phyloP scores from a whole-genome alignment of 1,140 invertebrate species.

The Meloidogyne exigua region DNA sequence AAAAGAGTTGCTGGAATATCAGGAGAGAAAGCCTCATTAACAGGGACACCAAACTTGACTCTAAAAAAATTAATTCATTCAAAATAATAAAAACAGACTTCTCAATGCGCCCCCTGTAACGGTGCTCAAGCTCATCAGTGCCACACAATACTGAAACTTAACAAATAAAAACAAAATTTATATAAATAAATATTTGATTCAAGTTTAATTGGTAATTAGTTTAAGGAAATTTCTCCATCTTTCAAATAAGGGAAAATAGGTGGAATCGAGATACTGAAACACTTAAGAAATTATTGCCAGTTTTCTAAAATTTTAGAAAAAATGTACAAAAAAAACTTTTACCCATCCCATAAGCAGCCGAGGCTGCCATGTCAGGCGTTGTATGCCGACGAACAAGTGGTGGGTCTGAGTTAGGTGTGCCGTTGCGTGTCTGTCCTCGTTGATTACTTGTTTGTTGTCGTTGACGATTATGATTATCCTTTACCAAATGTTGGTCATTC shows the following conservation, averaged over 20 bases:
- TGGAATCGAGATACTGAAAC: too few relatives aligned
- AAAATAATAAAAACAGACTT: constrained; percentile 43
- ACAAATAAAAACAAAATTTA: constrained; percentile 6
- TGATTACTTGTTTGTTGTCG: not conserved
- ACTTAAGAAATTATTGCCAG: too few relatives aligned
- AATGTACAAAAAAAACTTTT: not conserved
- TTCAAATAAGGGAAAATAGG: too few relatives aligned
- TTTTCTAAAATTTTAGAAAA: too few relatives aligned
- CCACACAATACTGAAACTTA: constrained; percentile 54
- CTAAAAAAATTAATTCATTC: constrained; percentile 36
- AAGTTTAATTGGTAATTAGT: too few relatives aligned
- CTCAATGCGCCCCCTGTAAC: constrained; percentile 61
- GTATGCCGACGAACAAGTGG: constrained; percentile 22
- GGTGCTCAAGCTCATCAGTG: constrained; percentile 58
- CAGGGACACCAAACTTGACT: constrained; percentile 63
- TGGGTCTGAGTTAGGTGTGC: not conserved
- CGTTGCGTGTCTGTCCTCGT: not conserved
- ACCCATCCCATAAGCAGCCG: constrained; percentile 28
- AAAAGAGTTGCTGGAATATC: constrained; percentile 63
- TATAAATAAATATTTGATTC: not conserved
- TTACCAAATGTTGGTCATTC: not conserved
- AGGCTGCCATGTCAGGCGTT: constrained; percentile 28
- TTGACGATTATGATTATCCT: not conserved
- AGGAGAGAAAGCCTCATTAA: constrained; percentile 59
- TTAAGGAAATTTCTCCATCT: too few relatives aligned